Evolutionary conservation across 2,888 invertebrate genomes (phyloP).

Genomic region (Watsonalla cultraria): DNA sequence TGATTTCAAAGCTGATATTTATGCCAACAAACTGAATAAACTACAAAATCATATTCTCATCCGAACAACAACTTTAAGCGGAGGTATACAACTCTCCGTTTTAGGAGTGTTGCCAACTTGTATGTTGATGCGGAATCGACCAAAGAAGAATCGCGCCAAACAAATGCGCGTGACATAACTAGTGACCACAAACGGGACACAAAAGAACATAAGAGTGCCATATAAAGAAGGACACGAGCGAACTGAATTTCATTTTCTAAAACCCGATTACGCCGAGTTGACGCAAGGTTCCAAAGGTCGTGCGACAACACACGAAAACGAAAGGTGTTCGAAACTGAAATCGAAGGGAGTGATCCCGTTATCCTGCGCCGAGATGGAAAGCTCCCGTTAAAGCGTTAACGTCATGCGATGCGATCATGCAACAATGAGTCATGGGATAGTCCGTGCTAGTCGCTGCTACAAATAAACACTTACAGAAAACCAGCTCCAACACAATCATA

Average conservation of each 20-base stretch:
- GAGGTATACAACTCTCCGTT: no score
- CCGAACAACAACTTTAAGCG: not conserved
- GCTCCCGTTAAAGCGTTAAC: conserved; percentile 62
- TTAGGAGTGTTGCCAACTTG: not conserved
- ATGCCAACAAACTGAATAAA: no score
- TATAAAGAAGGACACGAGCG: conserved; percentile 65
- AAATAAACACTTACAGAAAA: no score
- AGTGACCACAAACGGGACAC: conserved; percentile 34
- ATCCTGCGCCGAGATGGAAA: conserved; percentile 71
- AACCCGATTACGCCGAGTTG: conserved; percentile 70
- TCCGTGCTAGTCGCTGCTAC: conserved; percentile 7
- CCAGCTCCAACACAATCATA: conserved; percentile 7
- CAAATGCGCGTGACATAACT: conserved; percentile 7
- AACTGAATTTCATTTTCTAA: conserved; percentile 76
- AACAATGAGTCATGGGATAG: conserved; percentile 35
- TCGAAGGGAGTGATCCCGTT: conserved; percentile 74
- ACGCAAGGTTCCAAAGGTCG: conserved; percentile 61
- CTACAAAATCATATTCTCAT: no score
- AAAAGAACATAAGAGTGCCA: conserved; percentile 58
- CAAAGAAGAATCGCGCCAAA: conserved; percentile 2
- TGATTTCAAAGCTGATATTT: no score
- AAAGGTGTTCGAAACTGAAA: conserved; percentile 72
- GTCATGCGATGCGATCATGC: conserved; percentile 50
- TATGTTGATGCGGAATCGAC: not conserved
- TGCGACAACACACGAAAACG: conserved; percentile 68